Conservation (phyloP, 2,888 invertebrate species). For the Ypsolopha scabrella region DNA sequence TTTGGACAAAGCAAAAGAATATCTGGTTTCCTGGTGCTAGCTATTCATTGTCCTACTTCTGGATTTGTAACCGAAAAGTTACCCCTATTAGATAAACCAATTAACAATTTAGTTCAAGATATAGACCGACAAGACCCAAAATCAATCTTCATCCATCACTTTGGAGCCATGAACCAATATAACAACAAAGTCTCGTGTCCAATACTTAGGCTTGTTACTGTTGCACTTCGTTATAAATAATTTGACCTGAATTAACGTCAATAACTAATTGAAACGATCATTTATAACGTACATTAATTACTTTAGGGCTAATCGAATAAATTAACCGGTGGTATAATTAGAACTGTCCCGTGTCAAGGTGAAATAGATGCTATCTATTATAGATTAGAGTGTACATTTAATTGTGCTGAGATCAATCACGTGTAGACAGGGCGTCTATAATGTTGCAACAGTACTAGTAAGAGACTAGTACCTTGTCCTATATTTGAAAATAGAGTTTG, state of each 20-base stretch:
- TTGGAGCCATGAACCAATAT: not conserved
- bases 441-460: not conserved
- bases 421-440: not conserved
- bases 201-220: not conserved
- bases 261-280: slow-evolving; percentile 7
- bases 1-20: too few relatives aligned
- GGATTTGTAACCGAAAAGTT: too few relatives aligned
- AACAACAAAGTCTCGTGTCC: not conserved
- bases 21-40: too few relatives aligned
- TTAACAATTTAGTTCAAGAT: too few relatives aligned
- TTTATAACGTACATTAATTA: slow-evolving; percentile 7
- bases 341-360: slow-evolving; percentile 1
- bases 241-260: slow-evolving; percentile 6
- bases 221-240: not conserved
- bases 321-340: slow-evolving; percentile 14
- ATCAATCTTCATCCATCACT: too few relatives aligned
- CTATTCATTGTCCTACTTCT: too few relatives aligned
- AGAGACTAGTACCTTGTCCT: not conserved
- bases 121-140: too few relatives aligned
- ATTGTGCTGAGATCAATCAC: not conserved
- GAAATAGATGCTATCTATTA: not conserved
- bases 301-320: slow-evolving; percentile 14
- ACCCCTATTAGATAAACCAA: too few relatives aligned
- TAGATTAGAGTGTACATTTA: not conserved
- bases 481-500: not conserved